Evolutionary conservation across 2,113 vertebrate genomes (phyloP), one percentile per base, ranked within the genome.

Genomic region (Gallinago paraguaiae): DNA sequence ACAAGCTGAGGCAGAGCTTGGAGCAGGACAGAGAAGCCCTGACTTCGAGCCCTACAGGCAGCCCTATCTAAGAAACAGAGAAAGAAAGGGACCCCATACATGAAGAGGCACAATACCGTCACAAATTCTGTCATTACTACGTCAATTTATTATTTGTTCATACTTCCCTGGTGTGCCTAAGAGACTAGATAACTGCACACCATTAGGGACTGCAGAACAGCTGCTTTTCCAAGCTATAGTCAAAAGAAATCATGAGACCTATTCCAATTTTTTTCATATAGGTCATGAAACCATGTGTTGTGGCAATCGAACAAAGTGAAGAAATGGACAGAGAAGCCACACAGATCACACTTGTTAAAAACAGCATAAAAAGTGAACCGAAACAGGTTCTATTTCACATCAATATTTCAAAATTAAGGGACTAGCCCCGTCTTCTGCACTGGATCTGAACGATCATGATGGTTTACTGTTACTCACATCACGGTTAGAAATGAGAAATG

Each of bases 381-480:
- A 83, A 81, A 16, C 41, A 50, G 6, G 25, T 28, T 25, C 50
- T n/a, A 27, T n/a, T 80, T 46, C 33, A 27, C 61, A 60, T 80
- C 45, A 92, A 71, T 82, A 89, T 93, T 96, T 89, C 59, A 43
- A n/a, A 92, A 95, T 56, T n/a, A 90, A 70, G 56, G 51, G 64
- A 86, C 85, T 64, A 85, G 53, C 51, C 54, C 39, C 43, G 74
- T 17, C n/a, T 68, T 74, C 79, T 86, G 67, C 65, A 67, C 63
- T 90, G 64, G 81, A 53, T 79, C 64, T 22, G 53, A 86, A 69
- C 27, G 51, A 65, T 81, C 70, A 37, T 4, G 11, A 90, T 67
- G 81, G 67, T 90, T 98, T 96, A 91, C 82, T 97, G 88, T 88
- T 96, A 95, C 61, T 94, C 84, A 82, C 27, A n/a, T 92, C 85